phyloP scores from a whole-genome alignment of 2,797 vertebrate genomes.

The Danio kyathit region DNA sequence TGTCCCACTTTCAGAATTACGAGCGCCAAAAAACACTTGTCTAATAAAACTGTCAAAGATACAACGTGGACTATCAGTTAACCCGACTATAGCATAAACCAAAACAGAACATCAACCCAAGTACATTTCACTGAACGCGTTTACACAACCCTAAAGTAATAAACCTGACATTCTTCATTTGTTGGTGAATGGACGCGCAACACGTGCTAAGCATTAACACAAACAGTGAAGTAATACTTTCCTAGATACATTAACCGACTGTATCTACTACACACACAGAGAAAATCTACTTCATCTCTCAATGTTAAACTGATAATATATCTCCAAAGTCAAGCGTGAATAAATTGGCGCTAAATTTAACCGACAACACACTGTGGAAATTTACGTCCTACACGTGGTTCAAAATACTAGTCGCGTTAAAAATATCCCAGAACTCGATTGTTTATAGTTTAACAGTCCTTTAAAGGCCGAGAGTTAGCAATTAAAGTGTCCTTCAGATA shows the following conservation, averaged over 20 bases:
- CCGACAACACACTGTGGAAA: background rate
- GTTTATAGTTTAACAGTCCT: no score
- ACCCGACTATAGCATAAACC: background rate
- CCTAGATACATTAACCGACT: background rate
- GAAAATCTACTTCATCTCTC: no score
- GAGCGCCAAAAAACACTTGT: background rate
- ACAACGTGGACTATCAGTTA: background rate
- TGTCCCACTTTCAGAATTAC: background rate
- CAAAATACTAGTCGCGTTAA: background rate
- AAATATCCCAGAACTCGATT: no score
- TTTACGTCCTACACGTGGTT: background rate
- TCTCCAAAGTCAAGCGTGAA: background rate
- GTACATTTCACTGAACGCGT: background rate
- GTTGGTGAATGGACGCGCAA: background rate
- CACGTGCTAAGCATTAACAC: background rate
- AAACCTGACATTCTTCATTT: no score
- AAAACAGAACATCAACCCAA: background rate
- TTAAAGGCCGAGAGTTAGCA: no score
- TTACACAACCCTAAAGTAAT: background rate
- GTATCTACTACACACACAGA: background rate
- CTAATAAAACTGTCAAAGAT: background rate
- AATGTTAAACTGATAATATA: background rate
- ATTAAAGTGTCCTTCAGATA: no score
- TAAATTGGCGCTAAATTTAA: conserved; percentile 19
- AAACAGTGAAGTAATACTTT: no score